Conservation (phyloP, 2,888 invertebrate species). For the Eristalinus aeneus region DNA sequence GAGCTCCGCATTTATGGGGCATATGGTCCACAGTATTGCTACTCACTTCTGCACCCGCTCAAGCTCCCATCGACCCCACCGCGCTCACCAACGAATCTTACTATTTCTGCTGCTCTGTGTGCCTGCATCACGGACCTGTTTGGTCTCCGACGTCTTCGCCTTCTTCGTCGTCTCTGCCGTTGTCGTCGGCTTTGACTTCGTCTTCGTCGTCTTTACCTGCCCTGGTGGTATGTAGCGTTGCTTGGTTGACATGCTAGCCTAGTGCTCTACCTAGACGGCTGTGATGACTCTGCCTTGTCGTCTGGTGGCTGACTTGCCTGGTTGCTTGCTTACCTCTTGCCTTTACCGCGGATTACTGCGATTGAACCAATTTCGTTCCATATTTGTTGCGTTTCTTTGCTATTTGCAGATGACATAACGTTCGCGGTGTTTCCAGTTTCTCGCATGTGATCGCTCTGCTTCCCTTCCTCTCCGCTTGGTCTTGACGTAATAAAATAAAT, state of each 20-base stretch:
- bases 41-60: neutral
- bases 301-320: conserved; percentile 13
- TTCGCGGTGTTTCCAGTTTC: conserved; percentile 70
- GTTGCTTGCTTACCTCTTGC: conserved; percentile 7
- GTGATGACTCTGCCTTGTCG: conserved; percentile 19
- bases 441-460: conserved; percentile 55
- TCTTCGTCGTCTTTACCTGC: conserved; percentile 38
- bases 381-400: conserved; percentile 70
- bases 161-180: conserved; percentile 7
- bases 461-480: neutral
- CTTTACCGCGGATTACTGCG: conserved; percentile 55
- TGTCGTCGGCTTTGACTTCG: neutral
- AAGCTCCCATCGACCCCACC: neutral
- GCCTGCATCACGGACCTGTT: conserved; percentile 70
- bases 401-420: conserved; percentile 71
- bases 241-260: conserved; percentile 72
- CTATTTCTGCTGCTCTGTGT: conserved; percentile 52
- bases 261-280: conserved; percentile 71
- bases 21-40: conserved; percentile 62
- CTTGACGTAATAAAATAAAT: conserved; percentile 70
- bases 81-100: conserved; percentile 33
- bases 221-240: conserved; percentile 43
- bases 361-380: conserved; percentile 70
- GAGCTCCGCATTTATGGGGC: conserved; percentile 65
- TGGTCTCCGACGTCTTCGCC: conserved; percentile 45